Percentiles rank a stretch among this genome's conserved stretches.
These are phyloP conservation scores for Heliothis peltigera DNA, from an alignment of 2,888 invertebrate species.

Conservation along the genomic window DNA sequence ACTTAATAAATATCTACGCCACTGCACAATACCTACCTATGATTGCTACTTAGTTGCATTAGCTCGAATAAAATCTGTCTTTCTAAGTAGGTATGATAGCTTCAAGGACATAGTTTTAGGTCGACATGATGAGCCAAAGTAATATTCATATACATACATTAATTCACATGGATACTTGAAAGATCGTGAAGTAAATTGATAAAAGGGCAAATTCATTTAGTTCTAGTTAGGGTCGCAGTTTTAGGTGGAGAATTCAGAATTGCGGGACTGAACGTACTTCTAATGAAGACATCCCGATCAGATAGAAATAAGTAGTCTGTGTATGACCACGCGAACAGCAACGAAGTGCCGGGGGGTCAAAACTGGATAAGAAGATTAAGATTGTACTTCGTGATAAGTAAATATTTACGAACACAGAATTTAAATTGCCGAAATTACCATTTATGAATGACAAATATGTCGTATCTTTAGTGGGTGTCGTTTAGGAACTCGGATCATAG, in stretches of 20 bases:
- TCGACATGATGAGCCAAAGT: neutral
- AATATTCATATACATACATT: neutral
- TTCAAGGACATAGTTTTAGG: neutral
- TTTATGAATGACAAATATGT: slow-evolving; percentile 57
- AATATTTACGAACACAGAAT: slow-evolving; percentile 50
- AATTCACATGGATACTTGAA: neutral
- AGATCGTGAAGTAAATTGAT: neutral
- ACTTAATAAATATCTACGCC: too few species aligned
- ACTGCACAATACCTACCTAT: too few species aligned
- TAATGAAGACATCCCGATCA: slow-evolving; percentile 32
- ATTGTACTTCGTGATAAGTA: slow-evolving; percentile 48
- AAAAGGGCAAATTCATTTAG: neutral
- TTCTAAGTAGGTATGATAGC: too few species aligned
- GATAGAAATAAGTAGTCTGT: slow-evolving; percentile 26
- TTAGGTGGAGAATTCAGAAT: too few species aligned
- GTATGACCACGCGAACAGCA: slow-evolving; percentile 24
- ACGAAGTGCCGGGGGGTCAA: slow-evolving; percentile 55
- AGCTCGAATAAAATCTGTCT: too few species aligned
- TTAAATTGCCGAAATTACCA: slow-evolving; percentile 55
- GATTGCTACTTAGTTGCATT: too few species aligned
- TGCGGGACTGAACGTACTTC: neutral
- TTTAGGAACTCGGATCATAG: slow-evolving; percentile 44
- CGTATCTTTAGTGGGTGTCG: slow-evolving; percentile 53
- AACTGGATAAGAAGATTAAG: slow-evolving; percentile 45
- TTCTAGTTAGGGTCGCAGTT: neutral